Base-by-base conservation (phyloP, 2,888 invertebrate genomes). In the Teleogryllus oceanicus region DNA sequence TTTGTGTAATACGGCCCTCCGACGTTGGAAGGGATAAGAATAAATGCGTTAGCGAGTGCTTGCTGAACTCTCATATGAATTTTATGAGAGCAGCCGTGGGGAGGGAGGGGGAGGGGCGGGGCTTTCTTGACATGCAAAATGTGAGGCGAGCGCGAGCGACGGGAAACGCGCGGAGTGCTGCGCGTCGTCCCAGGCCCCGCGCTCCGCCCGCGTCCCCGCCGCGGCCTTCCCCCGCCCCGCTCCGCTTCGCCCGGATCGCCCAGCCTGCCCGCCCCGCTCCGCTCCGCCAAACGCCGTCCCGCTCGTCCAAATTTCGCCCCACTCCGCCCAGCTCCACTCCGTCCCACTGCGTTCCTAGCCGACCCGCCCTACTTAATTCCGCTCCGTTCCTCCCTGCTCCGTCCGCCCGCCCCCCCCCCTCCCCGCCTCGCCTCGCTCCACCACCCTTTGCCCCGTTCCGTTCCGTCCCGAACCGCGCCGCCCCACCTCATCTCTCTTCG, bases 1-100 rank as follows among this genome's bases (percentile, higher is more conserved):
- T 62, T 62, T 62, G 62, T 62, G 62, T 62, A 13, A 18, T n/a
- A 18, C 16, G 62, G 62, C 62, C 16, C n/a, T n/a, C 13, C n/a
- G 62, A 62, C n/a, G 62, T n/a, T 62, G 62, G 62, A 62, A n/a
- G n/a, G n/a, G 62, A 62, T 62, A 62, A 62, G n/a, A 62, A 62
- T 62, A 62, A 62, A 62, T 62, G 62, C 62, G 62, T 62, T 62
- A 62, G 62, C 62, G 62, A 62, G 62, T 62, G 62, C 62, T 62
- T n/a, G 62, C 62, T 62, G 16, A 62, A 62, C 62, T 62, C 62
- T 62, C 62, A 62, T 62, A 62, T 62, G 62, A 62, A 62, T 62
- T 62, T 62, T 62, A 62, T 62, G n/a, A 62, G 62, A 62, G 62
- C 16, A 11, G 62, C n/a, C 62, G 13, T 3, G 11, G 4, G 4